These are phyloP conservation scores for Scaptomyza hsui DNA, from an alignment of 1,140 invertebrate species.

Conservation along the genomic window DNA sequence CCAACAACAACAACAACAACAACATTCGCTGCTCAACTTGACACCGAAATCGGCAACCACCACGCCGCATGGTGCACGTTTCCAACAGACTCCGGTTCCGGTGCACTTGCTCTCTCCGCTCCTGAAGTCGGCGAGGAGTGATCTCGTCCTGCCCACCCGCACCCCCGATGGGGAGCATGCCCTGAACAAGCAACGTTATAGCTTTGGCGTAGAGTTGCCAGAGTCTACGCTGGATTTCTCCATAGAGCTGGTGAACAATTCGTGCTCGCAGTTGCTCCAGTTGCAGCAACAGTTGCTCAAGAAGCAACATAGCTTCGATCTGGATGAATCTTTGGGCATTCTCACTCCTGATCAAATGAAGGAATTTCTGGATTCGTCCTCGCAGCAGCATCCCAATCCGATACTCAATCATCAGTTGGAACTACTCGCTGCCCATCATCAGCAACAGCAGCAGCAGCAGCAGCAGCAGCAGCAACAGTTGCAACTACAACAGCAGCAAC, in stretches of 20 bases:
- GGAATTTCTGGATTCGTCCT: constrained; percentile 77
- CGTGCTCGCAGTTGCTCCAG: constrained; percentile 58
- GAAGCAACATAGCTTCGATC: constrained; percentile 90
- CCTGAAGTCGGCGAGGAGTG: constrained; percentile 71
- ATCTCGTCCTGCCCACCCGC: constrained; percentile 73
- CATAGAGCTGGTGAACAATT: constrained; percentile 78
- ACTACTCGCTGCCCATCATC: constrained; percentile 73
- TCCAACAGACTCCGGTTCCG: constrained; percentile 59
- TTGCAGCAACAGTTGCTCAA: constrained; percentile 85
- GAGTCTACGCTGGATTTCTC: constrained; percentile 77
- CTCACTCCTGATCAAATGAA: constrained; percentile 94
- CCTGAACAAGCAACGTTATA: constrained; percentile 58
- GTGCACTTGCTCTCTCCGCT: constrained; percentile 67
- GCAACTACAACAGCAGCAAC: constrained; percentile 47
- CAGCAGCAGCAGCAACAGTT: constrained; percentile 44
- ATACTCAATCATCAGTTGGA: constrained; percentile 85
- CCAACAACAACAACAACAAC: constrained; percentile 33
- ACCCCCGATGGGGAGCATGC: constrained; percentile 63
- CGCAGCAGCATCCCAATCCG: constrained; percentile 70
- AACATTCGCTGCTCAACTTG: constrained; percentile 60
- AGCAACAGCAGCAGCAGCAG: constrained; percentile 19
- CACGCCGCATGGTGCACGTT: constrained; percentile 48
- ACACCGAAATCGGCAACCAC: constrained; percentile 61
- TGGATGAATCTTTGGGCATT: constrained; percentile 92
- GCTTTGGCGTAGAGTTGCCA: constrained; percentile 76